Conservation (phyloP, 2,113 vertebrate species). For the Nibea albiflora region DNA sequence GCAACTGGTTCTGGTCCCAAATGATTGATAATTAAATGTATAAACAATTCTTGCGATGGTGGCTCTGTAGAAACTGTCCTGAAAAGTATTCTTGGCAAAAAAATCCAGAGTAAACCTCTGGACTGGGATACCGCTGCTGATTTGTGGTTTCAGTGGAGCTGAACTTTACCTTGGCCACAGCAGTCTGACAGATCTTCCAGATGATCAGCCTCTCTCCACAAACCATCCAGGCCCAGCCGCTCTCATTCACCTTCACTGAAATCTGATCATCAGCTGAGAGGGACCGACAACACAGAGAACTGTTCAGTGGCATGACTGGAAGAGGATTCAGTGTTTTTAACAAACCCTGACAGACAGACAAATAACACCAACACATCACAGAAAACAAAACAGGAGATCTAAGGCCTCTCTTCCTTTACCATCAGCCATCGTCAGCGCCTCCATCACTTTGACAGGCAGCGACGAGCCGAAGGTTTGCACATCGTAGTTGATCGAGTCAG, state of each 20-base stretch:
- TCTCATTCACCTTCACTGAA: conserved; percentile 89
- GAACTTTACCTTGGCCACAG: conserved; percentile 89
- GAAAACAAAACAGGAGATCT: neutral
- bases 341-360: neutral
- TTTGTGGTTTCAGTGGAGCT: neutral
- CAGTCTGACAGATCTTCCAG: conserved; percentile 94
- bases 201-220: conserved; percentile 91
- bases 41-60: too few relatives aligned
- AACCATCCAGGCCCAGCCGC: conserved; percentile 96
- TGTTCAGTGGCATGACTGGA: neutral
- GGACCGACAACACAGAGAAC: neutral
- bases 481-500: conserved; percentile 90
- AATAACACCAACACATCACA: neutral
- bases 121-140: too few relatives aligned
- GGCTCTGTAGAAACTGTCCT: too few relatives aligned
- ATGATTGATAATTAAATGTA: too few relatives aligned
- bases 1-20: too few relatives aligned
- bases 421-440: conserved; percentile 90
- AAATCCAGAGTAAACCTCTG: neutral
- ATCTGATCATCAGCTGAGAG: conserved; percentile 87
- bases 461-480: conserved; percentile 93
- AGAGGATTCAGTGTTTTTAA: neutral
- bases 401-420: conserved; percentile 76
- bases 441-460: conserved; percentile 97
- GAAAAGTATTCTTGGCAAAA: too few relatives aligned